Evolutionary conservation across 2,797 vertebrate species (phyloP).

Genomic region (Lithobates pipiens): DNA sequence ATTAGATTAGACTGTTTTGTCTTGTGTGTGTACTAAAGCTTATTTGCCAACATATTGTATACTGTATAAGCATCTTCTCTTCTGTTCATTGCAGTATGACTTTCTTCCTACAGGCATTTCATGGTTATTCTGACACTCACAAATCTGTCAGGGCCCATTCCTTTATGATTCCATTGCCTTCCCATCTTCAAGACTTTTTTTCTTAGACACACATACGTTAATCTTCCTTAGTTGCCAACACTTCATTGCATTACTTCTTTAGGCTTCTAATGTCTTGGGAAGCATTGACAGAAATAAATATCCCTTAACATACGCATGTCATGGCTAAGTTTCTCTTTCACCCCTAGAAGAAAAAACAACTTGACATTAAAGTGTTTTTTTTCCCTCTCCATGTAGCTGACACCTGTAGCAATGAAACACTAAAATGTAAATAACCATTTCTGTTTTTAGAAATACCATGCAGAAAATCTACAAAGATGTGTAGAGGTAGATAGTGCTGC

Average conservation of each 20-base stretch:
- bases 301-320: slow-evolving; percentile 58
- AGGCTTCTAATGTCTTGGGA: slow-evolving; percentile 20
- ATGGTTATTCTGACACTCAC: slow-evolving; percentile 42
- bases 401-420: slow-evolving; percentile 38
- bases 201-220: slow-evolving; percentile 46
- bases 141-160: slow-evolving; percentile 54
- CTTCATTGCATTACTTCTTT: slow-evolving; percentile 30
- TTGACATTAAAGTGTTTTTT: slow-evolving; percentile 31
- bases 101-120: slow-evolving; percentile 55
- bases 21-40: slow-evolving; percentile 44
- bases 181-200: slow-evolving; percentile 21
- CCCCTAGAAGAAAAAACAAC: slow-evolving; percentile 8
- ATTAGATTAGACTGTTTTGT: slow-evolving; percentile 49
- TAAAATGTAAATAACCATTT: not conserved
- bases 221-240: slow-evolving; percentile 53
- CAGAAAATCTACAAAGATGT: too few relatives aligned
- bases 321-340: slow-evolving; percentile 30
- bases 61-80: slow-evolving; percentile 18
- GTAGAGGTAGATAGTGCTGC: too few relatives aligned
- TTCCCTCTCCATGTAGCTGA: not conserved
- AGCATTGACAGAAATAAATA: slow-evolving; percentile 49
- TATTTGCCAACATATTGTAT: slow-evolving; percentile 54
- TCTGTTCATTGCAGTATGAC: slow-evolving; percentile 37
- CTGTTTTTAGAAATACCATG: too few relatives aligned
- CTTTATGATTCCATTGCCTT: slow-evolving; percentile 24